These are phyloP conservation scores for Harpagifer antarcticus DNA, from an alignment of 2,797 vertebrate species.

Conservation along the genomic window DNA sequence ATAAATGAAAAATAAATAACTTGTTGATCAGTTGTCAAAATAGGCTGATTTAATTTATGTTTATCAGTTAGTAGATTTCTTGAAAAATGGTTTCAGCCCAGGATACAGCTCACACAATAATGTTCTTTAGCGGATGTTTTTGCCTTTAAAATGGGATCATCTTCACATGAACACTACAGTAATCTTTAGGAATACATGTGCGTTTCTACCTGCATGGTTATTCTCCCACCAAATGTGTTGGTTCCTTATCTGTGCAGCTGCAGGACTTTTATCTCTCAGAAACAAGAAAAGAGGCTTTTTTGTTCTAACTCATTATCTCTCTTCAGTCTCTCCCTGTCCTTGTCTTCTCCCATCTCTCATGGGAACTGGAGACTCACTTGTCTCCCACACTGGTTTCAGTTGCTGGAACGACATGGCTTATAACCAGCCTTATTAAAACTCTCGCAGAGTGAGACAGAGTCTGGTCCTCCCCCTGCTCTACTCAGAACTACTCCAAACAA, in stretches of 20 bases:
- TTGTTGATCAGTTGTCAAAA: neutral
- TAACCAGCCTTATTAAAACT: conserved; percentile 69
- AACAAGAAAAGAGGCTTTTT: conserved; percentile 16
- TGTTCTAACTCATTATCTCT: conserved; percentile 17
- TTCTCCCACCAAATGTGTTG: neutral
- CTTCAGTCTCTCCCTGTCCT: neutral
- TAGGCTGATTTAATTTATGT: neutral
- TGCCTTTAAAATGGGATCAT: neutral
- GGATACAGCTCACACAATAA: neutral
- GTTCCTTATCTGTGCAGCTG: conserved; percentile 5
- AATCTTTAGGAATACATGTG: neutral
- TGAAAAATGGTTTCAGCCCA: neutral
- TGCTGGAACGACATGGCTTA: conserved; percentile 59
- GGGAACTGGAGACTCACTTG: conserved; percentile 63
- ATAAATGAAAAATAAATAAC: neutral
- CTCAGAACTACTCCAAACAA: conserved; percentile 60
- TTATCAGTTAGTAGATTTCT: no score
- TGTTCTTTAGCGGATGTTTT: neutral
- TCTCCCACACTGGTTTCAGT: conserved; percentile 66
- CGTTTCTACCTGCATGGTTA: neutral
- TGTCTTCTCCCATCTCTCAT: conserved; percentile 41
- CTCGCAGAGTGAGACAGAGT: conserved; percentile 37
- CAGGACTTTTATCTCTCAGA: conserved; percentile 14
- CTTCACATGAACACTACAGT: neutral
- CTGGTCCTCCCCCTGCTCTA: conserved; percentile 48